phyloP scores from a whole-genome alignment of 2,888 invertebrate genomes.

The Drosophila sordidapex region DNA sequence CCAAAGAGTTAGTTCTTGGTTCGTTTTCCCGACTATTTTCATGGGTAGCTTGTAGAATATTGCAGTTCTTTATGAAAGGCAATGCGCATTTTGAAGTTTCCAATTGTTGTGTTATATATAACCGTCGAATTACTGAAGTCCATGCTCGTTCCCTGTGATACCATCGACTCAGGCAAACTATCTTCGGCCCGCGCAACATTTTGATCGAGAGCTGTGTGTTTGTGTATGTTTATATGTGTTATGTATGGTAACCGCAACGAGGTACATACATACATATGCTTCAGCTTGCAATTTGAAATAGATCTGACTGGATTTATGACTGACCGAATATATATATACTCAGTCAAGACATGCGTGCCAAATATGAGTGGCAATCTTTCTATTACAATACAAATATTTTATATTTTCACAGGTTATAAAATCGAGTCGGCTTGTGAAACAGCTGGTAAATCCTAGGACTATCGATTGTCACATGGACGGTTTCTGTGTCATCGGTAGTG shows the following conservation, averaged over 20 bases:
- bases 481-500: background rate
- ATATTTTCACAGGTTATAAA: constrained; percentile 61
- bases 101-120: constrained; percentile 36
- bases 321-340: constrained; percentile 7
- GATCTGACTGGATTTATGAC: constrained; percentile 9
- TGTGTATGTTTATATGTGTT: constrained; percentile 4
- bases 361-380: constrained; percentile 10
- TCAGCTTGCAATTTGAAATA: constrained; percentile 13
- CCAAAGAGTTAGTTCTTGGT: background rate
- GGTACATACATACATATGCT: constrained; percentile 35
- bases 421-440: constrained; percentile 36
- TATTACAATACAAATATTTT: constrained; percentile 35
- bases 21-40: constrained; percentile 30
- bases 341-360: constrained; percentile 1
- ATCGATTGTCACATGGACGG: constrained; percentile 24
- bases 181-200: constrained; percentile 49
- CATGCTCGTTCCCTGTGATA: constrained; percentile 37
- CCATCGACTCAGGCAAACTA: constrained; percentile 38
- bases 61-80: constrained; percentile 25
- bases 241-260: constrained; percentile 9
- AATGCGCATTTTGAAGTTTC: constrained; percentile 11
- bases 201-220: constrained; percentile 10
- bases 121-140: constrained; percentile 28
- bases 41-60: constrained; percentile 12
- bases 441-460: constrained; percentile 27